Evolutionary conservation across 2,797 vertebrate species (phyloP), one percentile per base, ranked within the genome.

Genomic region (Sebastes miniatus): DNA sequence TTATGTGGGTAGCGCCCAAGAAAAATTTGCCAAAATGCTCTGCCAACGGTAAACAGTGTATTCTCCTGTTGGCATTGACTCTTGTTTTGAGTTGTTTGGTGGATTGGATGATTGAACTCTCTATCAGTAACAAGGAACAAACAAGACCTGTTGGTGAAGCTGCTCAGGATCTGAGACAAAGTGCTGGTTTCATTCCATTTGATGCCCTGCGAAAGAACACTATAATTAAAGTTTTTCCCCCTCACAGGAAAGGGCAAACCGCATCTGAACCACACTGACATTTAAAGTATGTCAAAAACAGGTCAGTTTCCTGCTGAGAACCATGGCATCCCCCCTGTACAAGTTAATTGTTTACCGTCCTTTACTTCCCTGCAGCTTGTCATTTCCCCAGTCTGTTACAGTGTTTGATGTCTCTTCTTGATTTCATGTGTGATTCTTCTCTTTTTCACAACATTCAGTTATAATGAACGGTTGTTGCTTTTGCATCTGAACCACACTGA

Each of bases 101-200:
- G 27, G 27, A 29, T 6, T 29, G 27, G 27, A 29, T 29, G 27
- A 7, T 20, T 24, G 1, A 16, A 22, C 27, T 27, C 27, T 27
- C 27, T 27, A 27, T 27, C 27, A 27, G 27, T 27, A 27, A 27
- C 27, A 27, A 27, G 27, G 27, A 27, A 27, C 27, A 27, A 27
- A 27, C 27, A 27, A 32, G 10, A 87, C 85, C 85, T 83, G 63
- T 20, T 54, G 25, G 1, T 16, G 50, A 47, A 31, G 36, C 58
- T 61, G 57, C 43, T 65, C 29, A 24, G 31, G 8, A 47, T 61
- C n/a, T 69, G 66, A 8, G 13, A 47, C 34, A 39, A 18, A 18
- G 47, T 0, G 2, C 6, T 31, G 57, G 2, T 22, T 20, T 77
- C 5, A 57, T 12, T 64, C 22, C 9, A 11, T 22, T 10, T 52